These are phyloP conservation scores for Clarias pachynema DNA, from an alignment of 2,797 vertebrate species.

Conservation along the genomic window DNA sequence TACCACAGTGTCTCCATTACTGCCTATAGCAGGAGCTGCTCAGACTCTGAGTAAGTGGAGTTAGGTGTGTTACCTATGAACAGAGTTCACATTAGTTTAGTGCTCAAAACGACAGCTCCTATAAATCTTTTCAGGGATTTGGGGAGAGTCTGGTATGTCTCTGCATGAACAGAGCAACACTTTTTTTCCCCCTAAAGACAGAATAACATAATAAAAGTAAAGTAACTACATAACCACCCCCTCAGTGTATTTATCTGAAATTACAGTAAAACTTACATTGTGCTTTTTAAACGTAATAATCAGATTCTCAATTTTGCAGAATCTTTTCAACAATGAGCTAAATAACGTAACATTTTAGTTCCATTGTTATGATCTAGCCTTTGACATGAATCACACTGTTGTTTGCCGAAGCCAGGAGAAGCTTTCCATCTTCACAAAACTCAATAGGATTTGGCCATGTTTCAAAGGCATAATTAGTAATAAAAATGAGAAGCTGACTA, in stretches of 20 bases:
- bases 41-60: constrained; percentile 69
- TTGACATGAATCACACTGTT: constrained; percentile 37
- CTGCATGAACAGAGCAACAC: constrained; percentile 30
- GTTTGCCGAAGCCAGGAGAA: constrained; percentile 33
- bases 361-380: constrained; percentile 38
- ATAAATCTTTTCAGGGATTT: constrained; percentile 56
- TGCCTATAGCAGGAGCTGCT: constrained; percentile 70
- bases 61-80: constrained; percentile 69
- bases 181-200: background rate
- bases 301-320: constrained; percentile 18
- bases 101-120: constrained; percentile 55
- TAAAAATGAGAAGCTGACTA: background rate
- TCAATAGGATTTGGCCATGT: constrained; percentile 23
- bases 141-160: background rate
- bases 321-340: constrained; percentile 21
- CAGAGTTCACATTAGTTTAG: constrained; percentile 68
- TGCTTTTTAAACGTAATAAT: constrained; percentile 22
- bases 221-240: constrained; percentile 12
- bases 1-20: constrained; percentile 73
- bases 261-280: background rate
- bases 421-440: background rate
- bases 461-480: constrained; percentile 26
- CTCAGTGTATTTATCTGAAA: constrained; percentile 5
- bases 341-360: constrained; percentile 36
- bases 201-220: constrained; percentile 9